phyloP scores from a whole-genome alignment of 2,888 invertebrate genomes.

The Acronicta psi region DNA sequence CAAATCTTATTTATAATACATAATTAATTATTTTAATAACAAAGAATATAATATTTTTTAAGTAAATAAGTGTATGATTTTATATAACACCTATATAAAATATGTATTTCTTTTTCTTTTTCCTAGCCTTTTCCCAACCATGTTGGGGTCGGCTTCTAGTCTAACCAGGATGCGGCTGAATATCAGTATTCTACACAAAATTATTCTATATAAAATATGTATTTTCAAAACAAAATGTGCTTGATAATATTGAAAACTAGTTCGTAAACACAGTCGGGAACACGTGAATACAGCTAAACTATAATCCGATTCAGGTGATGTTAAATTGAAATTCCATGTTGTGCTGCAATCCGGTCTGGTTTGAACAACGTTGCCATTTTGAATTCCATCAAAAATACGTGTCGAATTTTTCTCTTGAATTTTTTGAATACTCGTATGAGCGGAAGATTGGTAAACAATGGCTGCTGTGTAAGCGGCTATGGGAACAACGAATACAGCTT shows the following conservation, averaged over 20 bases:
- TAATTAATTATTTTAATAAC: no score
- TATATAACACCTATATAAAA: no score
- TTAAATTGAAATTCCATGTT: constrained; percentile 71
- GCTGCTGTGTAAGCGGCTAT: neutral
- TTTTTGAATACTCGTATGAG: constrained; percentile 34
- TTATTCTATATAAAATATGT: no score
- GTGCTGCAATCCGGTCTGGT: constrained; percentile 37
- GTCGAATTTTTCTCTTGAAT: constrained; percentile 24
- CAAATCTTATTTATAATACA: no score
- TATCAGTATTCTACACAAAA: no score
- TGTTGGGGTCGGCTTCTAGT: no score
- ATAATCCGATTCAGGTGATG: constrained; percentile 62
- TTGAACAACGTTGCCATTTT: constrained; percentile 39
- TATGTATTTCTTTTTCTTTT: no score
- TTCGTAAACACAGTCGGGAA: constrained; percentile 5
- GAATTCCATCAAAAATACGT: constrained; percentile 49
- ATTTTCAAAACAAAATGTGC: no score
- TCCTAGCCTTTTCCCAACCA: no score
- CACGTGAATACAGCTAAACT: constrained; percentile 40
- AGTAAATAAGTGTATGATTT: no score
- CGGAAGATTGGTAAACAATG: constrained; percentile 29
- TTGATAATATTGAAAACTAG: constrained; percentile 12
- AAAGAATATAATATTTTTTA: no score
- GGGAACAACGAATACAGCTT: neutral
- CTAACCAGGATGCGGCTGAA: no score